These are phyloP conservation scores for Drosophila mettleri DNA, from an alignment of 2,888 invertebrate genomes.

Conservation along the genomic window DNA sequence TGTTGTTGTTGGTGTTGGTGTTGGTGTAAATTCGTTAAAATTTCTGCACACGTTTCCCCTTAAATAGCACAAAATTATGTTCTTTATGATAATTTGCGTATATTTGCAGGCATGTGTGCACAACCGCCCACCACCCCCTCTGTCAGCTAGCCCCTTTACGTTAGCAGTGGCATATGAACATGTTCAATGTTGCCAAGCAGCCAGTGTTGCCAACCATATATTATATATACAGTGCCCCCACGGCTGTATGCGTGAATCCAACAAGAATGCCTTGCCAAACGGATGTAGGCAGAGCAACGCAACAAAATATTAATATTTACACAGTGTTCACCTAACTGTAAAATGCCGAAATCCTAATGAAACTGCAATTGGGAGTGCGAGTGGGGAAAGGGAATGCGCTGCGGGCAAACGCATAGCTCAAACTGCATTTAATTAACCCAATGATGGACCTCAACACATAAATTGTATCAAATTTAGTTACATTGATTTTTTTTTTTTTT, in stretches of 20 bases:
- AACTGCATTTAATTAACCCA: conserved; percentile 33
- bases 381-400: not conserved
- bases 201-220: conserved; percentile 28
- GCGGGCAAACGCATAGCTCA: not conserved
- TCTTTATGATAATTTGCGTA: conserved; percentile 73
- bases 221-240: conserved; percentile 19
- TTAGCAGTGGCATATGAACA: conserved; percentile 46
- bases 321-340: conserved; percentile 36
- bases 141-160: conserved; percentile 20
- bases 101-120: conserved; percentile 9
- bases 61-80: conserved; percentile 74
- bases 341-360: conserved; percentile 22
- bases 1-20: conserved; percentile 15
- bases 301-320: conserved; percentile 39
- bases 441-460: not conserved
- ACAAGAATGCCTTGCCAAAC: conserved; percentile 6
- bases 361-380: not conserved
- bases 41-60: conserved; percentile 58
- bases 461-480: conserved; percentile 16
- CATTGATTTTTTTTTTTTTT: not conserved
- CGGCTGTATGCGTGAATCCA: not conserved
- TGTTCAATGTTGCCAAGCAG: conserved; percentile 48
- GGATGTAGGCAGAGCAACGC: conserved; percentile 7
- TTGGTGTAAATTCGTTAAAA: conserved; percentile 49
- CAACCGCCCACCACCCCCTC: conserved; percentile 8